Evolutionary conservation across 37 sponge, comb jelly and placozoan genomes (phyloP).

Genomic region (Chondrosia reniformis): DNA sequence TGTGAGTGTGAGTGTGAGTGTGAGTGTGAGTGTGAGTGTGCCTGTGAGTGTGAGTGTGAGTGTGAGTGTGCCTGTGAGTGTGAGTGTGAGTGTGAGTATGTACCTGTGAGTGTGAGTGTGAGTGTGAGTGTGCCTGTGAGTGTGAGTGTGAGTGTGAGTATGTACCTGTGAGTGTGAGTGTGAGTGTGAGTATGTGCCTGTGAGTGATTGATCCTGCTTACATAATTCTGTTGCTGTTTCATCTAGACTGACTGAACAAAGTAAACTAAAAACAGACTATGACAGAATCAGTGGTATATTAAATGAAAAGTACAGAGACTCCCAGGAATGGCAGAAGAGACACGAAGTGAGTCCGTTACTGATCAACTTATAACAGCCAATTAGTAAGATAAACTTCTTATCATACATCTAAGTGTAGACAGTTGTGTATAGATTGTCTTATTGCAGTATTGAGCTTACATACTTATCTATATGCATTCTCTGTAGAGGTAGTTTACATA

Average conservation of each 20-base stretch:
- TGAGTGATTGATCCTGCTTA: background rate
- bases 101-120: background rate
- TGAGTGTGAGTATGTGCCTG: background rate
- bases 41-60: background rate
- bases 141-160: background rate
- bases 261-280: constrained; percentile 41
- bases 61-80: background rate
- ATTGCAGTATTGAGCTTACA: too few relatives aligned
- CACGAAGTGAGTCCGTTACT: constrained; percentile 43
- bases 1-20: background rate
- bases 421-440: too few relatives aligned
- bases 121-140: background rate
- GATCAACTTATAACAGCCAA: too few relatives aligned
- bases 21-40: background rate
- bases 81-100: background rate
- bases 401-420: too few relatives aligned
- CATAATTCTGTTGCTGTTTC: background rate
- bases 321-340: constrained; percentile 51
- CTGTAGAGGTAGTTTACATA: too few relatives aligned
- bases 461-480: too few relatives aligned
- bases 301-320: constrained; percentile 27
- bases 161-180: too few relatives aligned
- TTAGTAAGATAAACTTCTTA: too few relatives aligned
- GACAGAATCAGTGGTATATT: constrained; percentile 26
- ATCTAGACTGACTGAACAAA: constrained; percentile 75